A percentile compares a stretch with the other conserved stretches of the same genome.
phyloP scores from a whole-genome alignment of 2,113 vertebrate species.

The Emydura subglobosa region DNA sequence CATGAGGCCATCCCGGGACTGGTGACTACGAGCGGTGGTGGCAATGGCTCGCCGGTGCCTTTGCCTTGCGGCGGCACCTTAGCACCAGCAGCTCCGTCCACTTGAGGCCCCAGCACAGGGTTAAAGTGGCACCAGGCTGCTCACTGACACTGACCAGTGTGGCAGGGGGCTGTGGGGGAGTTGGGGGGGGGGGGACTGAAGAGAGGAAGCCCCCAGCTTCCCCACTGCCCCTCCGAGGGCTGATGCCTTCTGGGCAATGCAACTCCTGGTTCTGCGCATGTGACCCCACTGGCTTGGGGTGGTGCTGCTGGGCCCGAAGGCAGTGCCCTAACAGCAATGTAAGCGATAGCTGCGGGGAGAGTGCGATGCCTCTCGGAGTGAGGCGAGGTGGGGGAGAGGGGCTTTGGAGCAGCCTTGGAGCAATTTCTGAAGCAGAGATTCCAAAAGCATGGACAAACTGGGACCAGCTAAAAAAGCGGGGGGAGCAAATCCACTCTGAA shows the following conservation, averaged over 20 bases:
- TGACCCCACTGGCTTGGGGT: background rate
- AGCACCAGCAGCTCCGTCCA: background rate
- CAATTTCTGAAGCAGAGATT: background rate
- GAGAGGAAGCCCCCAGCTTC: background rate
- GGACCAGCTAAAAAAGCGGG: background rate
- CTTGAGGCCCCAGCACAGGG: background rate
- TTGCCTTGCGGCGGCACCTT: too few relatives aligned
- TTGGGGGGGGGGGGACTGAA: background rate
- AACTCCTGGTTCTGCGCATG: background rate
- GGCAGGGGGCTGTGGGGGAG: background rate
- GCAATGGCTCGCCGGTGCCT: background rate
- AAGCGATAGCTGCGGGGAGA: background rate
- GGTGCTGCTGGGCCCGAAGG: background rate
- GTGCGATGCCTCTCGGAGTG: background rate
- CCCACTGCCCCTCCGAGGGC: fast-evolving
- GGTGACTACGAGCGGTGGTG: background rate
- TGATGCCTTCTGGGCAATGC: background rate
- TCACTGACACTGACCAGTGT: background rate
- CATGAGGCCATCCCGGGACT: background rate
- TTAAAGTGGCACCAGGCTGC: background rate
- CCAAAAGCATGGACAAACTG: background rate
- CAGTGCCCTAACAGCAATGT: background rate
- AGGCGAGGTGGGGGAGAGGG: fast-evolving
- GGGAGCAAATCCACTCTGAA: background rate
- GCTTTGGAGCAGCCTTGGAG: background rate